Conservation (phyloP, 2,113 vertebrate genomes). For the Antennarius striatus region DNA sequence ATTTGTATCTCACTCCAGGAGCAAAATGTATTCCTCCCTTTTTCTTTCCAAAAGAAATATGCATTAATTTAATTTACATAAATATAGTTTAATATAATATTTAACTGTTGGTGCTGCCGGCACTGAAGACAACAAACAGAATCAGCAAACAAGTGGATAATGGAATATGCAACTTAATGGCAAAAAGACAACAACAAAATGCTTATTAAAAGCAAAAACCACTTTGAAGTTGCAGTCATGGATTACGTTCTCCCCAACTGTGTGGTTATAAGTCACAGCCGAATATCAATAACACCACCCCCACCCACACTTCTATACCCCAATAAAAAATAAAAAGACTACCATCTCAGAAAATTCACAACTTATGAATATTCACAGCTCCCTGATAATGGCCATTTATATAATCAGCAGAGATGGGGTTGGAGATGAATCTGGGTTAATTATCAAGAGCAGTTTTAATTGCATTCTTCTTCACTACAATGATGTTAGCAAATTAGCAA, state of each 20-base stretch:
- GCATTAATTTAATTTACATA: constrained; percentile 52
- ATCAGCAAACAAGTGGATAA: constrained; percentile 39
- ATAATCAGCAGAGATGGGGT: constrained; percentile 71
- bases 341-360: constrained; percentile 56
- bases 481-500: constrained; percentile 62
- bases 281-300: constrained; percentile 12
- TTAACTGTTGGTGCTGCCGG: constrained; percentile 28
- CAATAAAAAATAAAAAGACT: constrained; percentile 61
- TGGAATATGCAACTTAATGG: constrained; percentile 40
- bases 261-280: constrained; percentile 42
- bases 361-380: constrained; percentile 73
- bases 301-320: neutral
- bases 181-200: constrained; percentile 55
- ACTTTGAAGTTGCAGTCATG: constrained; percentile 54
- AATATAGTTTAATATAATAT: constrained; percentile 49
- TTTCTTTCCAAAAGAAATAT: constrained; percentile 35
- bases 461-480: constrained; percentile 71
- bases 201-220: constrained; percentile 52
- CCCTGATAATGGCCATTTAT: constrained; percentile 66
- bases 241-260: constrained; percentile 41
- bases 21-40: no score
- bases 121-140: constrained; percentile 40
- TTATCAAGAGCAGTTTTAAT: constrained; percentile 77
- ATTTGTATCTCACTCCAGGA: neutral
- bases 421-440: constrained; percentile 73